These are phyloP conservation scores for Streptopelia turtur DNA, from an alignment of 2,797 vertebrate genomes.

Conservation along the genomic window DNA sequence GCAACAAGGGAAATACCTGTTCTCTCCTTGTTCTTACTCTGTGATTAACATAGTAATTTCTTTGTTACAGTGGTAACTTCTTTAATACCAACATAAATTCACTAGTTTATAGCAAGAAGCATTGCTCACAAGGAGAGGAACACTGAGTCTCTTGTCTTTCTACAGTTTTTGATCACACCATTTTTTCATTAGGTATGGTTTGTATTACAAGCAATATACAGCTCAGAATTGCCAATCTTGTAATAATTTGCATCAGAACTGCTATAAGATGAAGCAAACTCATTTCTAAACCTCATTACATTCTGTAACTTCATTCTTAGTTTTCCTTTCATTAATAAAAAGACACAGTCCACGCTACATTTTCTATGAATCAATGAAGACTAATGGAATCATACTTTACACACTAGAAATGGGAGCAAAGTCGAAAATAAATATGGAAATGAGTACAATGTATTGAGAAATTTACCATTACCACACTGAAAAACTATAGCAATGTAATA, in stretches of 20 bases:
- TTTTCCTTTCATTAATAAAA: conserved; percentile 41
- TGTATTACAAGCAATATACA: background rate
- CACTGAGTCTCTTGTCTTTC: background rate
- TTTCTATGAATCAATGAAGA: conserved; percentile 27
- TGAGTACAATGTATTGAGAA: conserved; percentile 16
- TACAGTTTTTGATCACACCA: background rate
- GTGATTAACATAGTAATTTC: background rate
- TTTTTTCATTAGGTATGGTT: conserved; percentile 8
- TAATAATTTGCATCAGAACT: background rate
- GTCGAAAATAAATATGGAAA: background rate
- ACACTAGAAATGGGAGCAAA: background rate
- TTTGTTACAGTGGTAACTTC: background rate
- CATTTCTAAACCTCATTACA: conserved; percentile 13
- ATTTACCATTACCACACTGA: background rate
- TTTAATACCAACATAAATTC: background rate
- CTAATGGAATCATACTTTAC: background rate
- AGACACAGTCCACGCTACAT: background rate
- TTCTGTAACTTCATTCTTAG: background rate
- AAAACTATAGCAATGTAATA: background rate
- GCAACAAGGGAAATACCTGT: background rate
- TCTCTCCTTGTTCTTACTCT: background rate
- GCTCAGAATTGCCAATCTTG: background rate
- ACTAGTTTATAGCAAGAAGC: background rate
- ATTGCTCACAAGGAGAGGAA: background rate
- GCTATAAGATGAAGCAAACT: background rate